Evolutionary conservation across 2,888 invertebrate species (phyloP).

Genomic region (Drosophila niveifrons): DNA sequence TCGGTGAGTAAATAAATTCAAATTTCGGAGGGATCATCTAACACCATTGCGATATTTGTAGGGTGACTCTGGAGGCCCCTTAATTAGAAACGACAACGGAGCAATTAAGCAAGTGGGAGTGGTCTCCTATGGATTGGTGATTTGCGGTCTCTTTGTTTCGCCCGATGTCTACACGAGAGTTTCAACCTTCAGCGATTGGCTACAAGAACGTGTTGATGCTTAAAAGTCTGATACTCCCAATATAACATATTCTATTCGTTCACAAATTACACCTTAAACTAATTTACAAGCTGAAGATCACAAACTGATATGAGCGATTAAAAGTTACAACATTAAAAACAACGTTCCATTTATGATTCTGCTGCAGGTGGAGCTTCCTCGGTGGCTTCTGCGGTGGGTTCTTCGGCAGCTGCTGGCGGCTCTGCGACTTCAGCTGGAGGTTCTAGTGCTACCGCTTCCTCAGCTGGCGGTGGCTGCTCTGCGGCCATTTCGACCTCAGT

Average conservation of each 20-base stretch:
- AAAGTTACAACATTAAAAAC: slow-evolving; percentile 14
- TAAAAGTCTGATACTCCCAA: neutral
- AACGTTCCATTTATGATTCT: slow-evolving; percentile 17
- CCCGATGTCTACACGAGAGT: slow-evolving; percentile 85
- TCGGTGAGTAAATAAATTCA: slow-evolving; percentile 66
- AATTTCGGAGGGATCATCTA: neutral
- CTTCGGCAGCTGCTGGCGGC: slow-evolving; percentile 31
- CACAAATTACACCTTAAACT: slow-evolving; percentile 42
- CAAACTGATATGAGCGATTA: neutral
- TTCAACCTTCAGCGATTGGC: slow-evolving; percentile 81
- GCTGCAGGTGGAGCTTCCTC: slow-evolving; percentile 39
- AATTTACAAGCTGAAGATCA: slow-evolving; percentile 35
- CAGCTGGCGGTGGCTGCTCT: slow-evolving; percentile 15
- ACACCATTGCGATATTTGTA: slow-evolving; percentile 30
- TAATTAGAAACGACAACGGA: slow-evolving; percentile 68
- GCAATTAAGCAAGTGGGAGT: slow-evolving; percentile 79
- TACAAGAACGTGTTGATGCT: slow-evolving; percentile 36
- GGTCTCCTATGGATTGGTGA: slow-evolving; percentile 82
- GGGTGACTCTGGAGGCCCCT: slow-evolving; percentile 85
- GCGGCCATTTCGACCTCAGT: slow-evolving; percentile 2
- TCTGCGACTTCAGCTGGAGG: slow-evolving; percentile 30
- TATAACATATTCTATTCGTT: too few relatives aligned
- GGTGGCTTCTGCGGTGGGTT: slow-evolving; percentile 17
- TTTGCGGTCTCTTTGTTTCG: slow-evolving; percentile 78
- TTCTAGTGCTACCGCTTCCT: slow-evolving; percentile 22